Evolutionary conservation across 1,140 invertebrate species (phyloP), one percentile per base, ranked within the genome.

Genomic region (Teleogryllus occipitalis): DNA sequence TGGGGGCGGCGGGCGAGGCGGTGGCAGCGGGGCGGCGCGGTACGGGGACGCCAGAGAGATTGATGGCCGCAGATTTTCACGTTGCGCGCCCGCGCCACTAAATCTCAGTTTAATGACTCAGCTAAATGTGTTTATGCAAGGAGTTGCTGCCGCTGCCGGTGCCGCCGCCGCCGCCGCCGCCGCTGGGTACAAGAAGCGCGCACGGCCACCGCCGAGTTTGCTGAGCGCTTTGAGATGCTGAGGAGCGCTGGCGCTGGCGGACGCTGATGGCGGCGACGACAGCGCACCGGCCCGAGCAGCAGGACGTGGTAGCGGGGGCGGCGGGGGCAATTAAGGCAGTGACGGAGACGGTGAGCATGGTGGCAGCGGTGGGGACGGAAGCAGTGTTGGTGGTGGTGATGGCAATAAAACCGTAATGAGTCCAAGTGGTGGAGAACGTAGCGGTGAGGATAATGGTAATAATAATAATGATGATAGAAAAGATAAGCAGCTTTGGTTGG

Each of bases 91-190:
- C 54, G 54, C 54, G 18, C 54, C 54, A 65, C 54, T 65, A 65
- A 65, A 65, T 65, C 54, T 65, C 54, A 65, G 54, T 65, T 65
- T 65, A 65, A 65, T 65, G 54, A 65, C 54, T 65, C 54, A 65
- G 54, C 54, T 65, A 18, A 65, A 65, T 65, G 54, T 65, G 54
- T 65, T 65, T 65, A 65, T 65, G 54, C 54, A 65, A 65, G 54
- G 54, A 65, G 54, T 18, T 65, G 54, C 54, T 65, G 10, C 54
- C 54, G 54, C 54, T 65, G 54, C 18, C 15, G 49, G 8, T 15
- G 49, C 49, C 49, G 49, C 49, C 49, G 49, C 49, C 54, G 18
- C 54, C 54, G 54, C 18, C 18, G 54, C 54, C 54, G 54, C 54
- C 54, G 10, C 54, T 18, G 54, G 10, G 18, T 65, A 18, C 54